Evolutionary conservation across 2,113 vertebrate species (phyloP).

Genomic region (Cyanoramphus novaezelandiae): DNA sequence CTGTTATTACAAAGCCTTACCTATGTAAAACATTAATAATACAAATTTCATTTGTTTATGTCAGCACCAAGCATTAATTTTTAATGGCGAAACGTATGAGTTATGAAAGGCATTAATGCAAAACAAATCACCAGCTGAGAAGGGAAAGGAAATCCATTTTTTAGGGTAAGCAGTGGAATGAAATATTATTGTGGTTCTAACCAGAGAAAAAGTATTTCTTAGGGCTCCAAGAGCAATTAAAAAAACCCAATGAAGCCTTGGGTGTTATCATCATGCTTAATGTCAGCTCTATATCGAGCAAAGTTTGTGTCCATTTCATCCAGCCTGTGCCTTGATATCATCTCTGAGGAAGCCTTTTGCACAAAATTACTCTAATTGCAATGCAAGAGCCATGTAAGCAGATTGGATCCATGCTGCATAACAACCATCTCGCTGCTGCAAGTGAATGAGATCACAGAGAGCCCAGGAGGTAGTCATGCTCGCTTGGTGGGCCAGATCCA

Average conservation of each 20-base stretch:
- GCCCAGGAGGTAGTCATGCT: background rate
- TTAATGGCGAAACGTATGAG: conserved; percentile 82
- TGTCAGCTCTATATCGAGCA: background rate
- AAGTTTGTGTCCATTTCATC: conserved; percentile 31
- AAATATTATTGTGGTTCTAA: conserved; percentile 77
- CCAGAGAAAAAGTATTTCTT: conserved; percentile 61
- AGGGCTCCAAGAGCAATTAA: conserved; percentile 63
- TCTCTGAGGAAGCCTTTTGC: conserved; percentile 40
- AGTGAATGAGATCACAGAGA: background rate
- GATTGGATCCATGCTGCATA: background rate
- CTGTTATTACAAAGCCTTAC: conserved; percentile 84
- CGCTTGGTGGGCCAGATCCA: background rate
- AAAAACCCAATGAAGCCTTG: conserved; percentile 22
- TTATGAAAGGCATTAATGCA: conserved; percentile 85
- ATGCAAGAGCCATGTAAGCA: background rate
- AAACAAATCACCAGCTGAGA: conserved; percentile 79
- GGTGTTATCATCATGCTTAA: conserved; percentile 53
- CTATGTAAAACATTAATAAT: conserved; percentile 88
- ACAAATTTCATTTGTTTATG: conserved; percentile 87
- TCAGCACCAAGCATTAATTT: conserved; percentile 82
- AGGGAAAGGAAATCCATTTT: conserved; percentile 82
- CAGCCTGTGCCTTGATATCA: background rate
- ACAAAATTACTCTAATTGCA: conserved; percentile 57
- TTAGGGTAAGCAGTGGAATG: conserved; percentile 75
- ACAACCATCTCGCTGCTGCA: background rate